Conservation (phyloP, 2,113 vertebrate species). For the Cisticola juncidis region DNA sequence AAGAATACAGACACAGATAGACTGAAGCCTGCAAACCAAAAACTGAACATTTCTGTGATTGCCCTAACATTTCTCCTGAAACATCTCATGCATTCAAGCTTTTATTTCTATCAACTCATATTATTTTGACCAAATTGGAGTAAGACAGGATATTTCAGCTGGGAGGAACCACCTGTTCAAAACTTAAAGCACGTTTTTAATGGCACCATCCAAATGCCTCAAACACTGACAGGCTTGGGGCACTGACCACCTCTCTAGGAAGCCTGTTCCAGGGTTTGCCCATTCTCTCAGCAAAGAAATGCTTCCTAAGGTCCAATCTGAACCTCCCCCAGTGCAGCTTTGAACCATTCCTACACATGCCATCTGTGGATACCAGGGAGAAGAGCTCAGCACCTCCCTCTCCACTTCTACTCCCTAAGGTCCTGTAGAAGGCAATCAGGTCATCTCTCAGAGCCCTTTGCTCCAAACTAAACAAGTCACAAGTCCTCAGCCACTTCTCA, state of each 20-base stretch:
- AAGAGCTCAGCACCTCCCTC: background rate
- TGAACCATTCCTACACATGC: accelerated
- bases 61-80: background rate
- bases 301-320: background rate
- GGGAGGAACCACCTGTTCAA: background rate
- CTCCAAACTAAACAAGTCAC: background rate
- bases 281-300: background rate
- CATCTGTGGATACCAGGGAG: background rate
- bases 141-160: background rate
- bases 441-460: background rate
- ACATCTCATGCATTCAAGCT: background rate
- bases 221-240: background rate
- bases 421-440: background rate
- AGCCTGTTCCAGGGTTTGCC: background rate
- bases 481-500: background rate
- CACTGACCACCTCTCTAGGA: background rate
- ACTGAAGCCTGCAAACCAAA: background rate
- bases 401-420: background rate
- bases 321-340: accelerated
- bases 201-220: background rate
- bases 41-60: background rate
- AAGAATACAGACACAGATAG: background rate
- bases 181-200: background rate
- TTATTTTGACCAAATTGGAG: background rate
- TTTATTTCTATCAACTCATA: background rate